A percentile compares a stretch with the other conserved stretches of the same genome.
These are phyloP conservation scores for Rhyacophila evoluta DNA, from an alignment of 2,888 invertebrate genomes.

Conservation along the genomic window DNA sequence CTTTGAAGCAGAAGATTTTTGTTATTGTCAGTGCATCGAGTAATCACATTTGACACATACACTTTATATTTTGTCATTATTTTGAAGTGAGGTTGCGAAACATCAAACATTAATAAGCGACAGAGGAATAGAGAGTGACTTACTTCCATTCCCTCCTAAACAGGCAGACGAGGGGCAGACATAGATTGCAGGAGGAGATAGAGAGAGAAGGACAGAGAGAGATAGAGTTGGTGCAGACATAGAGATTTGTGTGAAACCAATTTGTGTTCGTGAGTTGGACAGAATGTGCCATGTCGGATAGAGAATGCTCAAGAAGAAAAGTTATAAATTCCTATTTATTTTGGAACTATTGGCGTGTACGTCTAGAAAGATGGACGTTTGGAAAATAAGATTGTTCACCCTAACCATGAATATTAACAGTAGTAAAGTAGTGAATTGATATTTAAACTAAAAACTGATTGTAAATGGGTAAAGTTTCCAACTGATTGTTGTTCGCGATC, in stretches of 20 bases:
- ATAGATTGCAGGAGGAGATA: constrained; percentile 57
- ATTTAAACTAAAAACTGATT: no score
- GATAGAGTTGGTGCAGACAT: constrained; percentile 47
- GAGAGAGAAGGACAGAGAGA: constrained; percentile 49
- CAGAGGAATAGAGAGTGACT: constrained; percentile 57
- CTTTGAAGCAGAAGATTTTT: no score
- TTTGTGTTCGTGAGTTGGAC: not conserved
- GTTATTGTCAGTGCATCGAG: no score
- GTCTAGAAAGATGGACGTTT: no score
- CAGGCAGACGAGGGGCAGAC: constrained; percentile 60
- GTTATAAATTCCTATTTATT: not conserved
- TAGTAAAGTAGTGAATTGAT: no score
- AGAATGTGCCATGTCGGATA: constrained; percentile 16
- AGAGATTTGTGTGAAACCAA: constrained; percentile 4
- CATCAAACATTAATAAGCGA: constrained; percentile 30
- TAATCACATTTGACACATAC: no score
- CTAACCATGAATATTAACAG: no score
- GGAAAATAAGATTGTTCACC: no score
- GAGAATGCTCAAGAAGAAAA: not conserved
- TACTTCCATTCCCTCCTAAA: constrained; percentile 68
- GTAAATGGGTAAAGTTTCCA: no score
- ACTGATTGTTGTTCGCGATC: no score
- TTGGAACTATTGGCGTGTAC: no score
- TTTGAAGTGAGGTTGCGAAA: not conserved
- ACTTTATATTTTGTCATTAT: no score